Percentiles rank a stretch among this genome's conserved stretches.
Conservation (phyloP, 1,140 invertebrate species). For the Eriocheir sinensis region DNA sequence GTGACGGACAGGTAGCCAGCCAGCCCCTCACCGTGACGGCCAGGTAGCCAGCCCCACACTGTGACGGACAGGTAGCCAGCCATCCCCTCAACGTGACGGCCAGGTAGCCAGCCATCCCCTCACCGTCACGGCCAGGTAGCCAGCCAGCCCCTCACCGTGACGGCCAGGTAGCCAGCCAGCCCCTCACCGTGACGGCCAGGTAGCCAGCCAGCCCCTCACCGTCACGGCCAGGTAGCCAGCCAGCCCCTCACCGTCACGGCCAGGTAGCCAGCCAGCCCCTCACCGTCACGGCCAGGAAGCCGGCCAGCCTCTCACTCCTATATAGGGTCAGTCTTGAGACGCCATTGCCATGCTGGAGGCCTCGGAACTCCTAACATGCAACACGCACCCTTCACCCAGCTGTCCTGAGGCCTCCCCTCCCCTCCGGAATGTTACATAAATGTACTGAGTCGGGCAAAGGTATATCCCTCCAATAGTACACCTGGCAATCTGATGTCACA, state of each 20-base stretch:
- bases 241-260: background rate
- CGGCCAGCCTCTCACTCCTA: background rate
- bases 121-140: background rate
- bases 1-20: background rate
- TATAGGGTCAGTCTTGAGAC: too few species aligned
- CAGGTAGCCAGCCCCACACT: background rate
- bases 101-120: background rate
- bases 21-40: background rate
- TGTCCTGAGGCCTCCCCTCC: too few species aligned
- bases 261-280: background rate
- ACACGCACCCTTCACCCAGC: too few species aligned
- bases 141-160: background rate
- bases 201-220: background rate
- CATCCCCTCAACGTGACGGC: background rate
- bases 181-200: background rate
- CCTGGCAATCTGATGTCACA: too few species aligned
- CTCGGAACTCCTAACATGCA: too few species aligned
- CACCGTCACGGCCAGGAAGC: background rate
- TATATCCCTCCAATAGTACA: too few species aligned
- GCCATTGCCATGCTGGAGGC: too few species aligned
- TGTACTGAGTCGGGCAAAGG: too few species aligned
- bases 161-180: background rate
- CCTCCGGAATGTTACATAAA: too few species aligned
- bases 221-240: background rate
- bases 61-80: background rate